These are phyloP conservation scores for Somateria mollissima DNA, from an alignment of 2,797 vertebrate genomes.

Conservation along the genomic window DNA sequence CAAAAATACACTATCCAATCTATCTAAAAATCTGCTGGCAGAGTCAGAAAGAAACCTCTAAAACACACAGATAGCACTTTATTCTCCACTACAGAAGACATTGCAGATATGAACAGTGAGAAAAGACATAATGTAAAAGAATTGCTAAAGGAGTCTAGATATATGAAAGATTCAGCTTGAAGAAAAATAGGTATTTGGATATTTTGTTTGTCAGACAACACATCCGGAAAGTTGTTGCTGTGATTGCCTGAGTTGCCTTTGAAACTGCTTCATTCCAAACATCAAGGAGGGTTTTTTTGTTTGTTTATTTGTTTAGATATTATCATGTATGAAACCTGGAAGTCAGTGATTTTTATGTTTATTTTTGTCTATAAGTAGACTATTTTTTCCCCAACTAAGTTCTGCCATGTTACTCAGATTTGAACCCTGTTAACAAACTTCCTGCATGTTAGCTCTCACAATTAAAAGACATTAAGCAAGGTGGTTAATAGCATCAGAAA, in stretches of 20 bases:
- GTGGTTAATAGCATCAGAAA: not conserved
- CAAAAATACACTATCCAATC: not conserved
- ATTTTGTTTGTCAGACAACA: conserved; percentile 6
- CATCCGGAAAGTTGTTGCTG: not conserved
- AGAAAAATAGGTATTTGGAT: not conserved
- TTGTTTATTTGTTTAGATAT: not conserved
- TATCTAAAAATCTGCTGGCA: not conserved
- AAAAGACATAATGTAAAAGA: not conserved
- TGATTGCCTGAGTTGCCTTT: not conserved
- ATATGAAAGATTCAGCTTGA: not conserved
- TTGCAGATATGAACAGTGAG: not conserved
- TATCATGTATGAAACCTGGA: not conserved
- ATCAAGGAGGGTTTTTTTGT: not conserved
- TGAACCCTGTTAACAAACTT: not conserved
- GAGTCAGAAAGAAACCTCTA: not conserved
- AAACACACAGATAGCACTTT: accelerated
- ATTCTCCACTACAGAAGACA: not conserved
- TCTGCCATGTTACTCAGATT: not conserved
- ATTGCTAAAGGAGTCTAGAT: not conserved
- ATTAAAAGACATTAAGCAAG: not conserved
- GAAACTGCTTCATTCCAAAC: conserved; percentile 6
- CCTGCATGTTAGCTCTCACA: not conserved
- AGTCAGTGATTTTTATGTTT: not conserved
- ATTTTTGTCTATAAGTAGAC: not conserved
- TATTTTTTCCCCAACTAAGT: not conserved